phyloP scores from a whole-genome alignment of 2,797 vertebrate genomes.

The Salmo trutta region DNA sequence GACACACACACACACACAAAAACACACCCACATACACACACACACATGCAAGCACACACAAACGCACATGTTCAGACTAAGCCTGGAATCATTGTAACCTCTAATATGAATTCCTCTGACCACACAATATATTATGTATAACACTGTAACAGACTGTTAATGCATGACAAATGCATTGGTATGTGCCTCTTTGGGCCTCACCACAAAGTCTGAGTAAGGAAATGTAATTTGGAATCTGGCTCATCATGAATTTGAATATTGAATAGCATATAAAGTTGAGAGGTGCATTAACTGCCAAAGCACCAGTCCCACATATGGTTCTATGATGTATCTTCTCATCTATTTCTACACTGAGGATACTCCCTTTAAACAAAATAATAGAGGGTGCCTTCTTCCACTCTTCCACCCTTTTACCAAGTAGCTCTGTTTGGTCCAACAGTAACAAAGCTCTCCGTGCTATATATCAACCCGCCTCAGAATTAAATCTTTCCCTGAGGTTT shows the following conservation, averaged over 20 bases:
- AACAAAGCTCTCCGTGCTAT: conserved; percentile 62
- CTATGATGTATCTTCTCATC: conserved; percentile 28
- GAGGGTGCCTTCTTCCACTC: conserved; percentile 37
- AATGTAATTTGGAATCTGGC: neutral
- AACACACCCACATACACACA: neutral
- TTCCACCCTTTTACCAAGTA: conserved; percentile 45
- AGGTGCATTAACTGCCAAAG: conserved; percentile 7
- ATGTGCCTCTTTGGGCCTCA: neutral
- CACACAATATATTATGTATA: neutral
- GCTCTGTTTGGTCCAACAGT: conserved; percentile 61
- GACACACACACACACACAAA: neutral
- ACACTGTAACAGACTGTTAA: neutral
- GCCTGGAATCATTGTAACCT: neutral
- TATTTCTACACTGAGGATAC: conserved; percentile 34
- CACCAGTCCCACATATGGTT: neutral
- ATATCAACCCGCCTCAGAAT: conserved; percentile 64
- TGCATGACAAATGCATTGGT: neutral
- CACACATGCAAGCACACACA: neutral
- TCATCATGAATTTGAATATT: neutral
- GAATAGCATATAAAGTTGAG: neutral
- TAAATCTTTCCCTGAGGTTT: conserved; percentile 69
- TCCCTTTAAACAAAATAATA: conserved; percentile 46
- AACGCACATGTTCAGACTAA: neutral
- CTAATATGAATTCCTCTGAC: neutral
- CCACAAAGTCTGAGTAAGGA: neutral